Evolutionary conservation across 2,888 invertebrate species (phyloP), one percentile per base, ranked within the genome.

Genomic region (Alitta virens): DNA sequence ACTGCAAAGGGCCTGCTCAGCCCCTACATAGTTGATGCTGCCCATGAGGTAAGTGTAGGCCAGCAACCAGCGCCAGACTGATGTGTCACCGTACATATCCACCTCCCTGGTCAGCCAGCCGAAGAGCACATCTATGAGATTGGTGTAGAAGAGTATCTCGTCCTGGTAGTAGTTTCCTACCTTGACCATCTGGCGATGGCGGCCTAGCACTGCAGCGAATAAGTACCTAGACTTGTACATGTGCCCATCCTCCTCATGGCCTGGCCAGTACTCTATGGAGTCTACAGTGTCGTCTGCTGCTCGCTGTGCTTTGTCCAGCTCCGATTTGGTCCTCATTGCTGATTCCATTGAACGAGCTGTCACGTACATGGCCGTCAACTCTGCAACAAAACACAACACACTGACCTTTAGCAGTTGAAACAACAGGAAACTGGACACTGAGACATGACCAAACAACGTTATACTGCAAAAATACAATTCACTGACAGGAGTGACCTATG

Each of bases 1-100:
- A 33, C 57, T 67, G 56, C 71, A 71, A 12, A 71, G 63, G 2
- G 71, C 64, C 64, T 71, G 67, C 49, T 70, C 68, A 14, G 68
- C 68, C 25, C 69, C 69, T 33, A 70, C 25, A 56, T 67, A 68
- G 61, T 70, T 68, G 26, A 68, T 62, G 42, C 64, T 63, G 40
- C 65, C 63, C 60, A 70, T 63, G 21, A 71, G 68, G 60, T 70
- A 64, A 24, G 53, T 55, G 62, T 70, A 71, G 14, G 68, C 55
- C 25, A 62, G 21, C 23, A 69, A 46, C 64, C 64, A 65, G 16
- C 53, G 40, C 63, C 64, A 63, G 16, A 64, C 46, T 53, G 55
- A 40, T 26, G 26, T 38, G 14, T 55, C 56, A 2, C 60, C 64
- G 24, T 57, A 63, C 33, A 38, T 21, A 21, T 54, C 49, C n/a